Percentiles rank a stretch among this genome's conserved stretches.
These are phyloP conservation scores for Tiliacea aurago DNA, from an alignment of 2,888 invertebrate species.

Conservation along the genomic window DNA sequence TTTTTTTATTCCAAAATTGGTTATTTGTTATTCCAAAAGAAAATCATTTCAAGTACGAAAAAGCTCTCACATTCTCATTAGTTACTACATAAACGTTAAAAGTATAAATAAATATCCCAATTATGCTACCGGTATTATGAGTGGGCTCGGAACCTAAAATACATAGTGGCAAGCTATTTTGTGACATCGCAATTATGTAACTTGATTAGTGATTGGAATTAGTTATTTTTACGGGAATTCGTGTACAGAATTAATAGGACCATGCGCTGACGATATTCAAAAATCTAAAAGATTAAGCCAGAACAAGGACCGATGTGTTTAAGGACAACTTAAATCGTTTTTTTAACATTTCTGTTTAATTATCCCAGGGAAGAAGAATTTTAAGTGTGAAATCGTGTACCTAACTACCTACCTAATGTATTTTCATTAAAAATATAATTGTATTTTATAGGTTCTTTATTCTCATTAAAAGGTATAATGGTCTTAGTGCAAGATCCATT, in stretches of 20 bases:
- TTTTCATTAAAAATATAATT: constrained; percentile 53
- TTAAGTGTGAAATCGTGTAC: neutral
- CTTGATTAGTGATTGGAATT: constrained; percentile 2
- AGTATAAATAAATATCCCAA: constrained; percentile 19
- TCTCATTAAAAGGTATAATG: constrained; percentile 34
- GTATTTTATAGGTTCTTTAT: constrained; percentile 47
- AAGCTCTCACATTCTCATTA: neutral
- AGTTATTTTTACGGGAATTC: neutral
- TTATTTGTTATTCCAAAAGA: neutral
- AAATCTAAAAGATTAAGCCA: too few relatives aligned
- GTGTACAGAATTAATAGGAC: neutral
- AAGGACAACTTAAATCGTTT: neutral
- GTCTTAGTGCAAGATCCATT: constrained; percentile 33
- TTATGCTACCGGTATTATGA: neutral
- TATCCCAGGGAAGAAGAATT: neutral
- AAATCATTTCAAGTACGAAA: neutral
- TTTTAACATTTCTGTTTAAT: constrained; percentile 5
- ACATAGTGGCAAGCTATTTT: neutral
- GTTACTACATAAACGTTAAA: neutral
- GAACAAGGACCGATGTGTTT: neutral
- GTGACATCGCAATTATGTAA: constrained; percentile 2
- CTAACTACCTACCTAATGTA: neutral
- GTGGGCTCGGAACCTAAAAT: neutral
- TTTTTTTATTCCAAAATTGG: too few relatives aligned
- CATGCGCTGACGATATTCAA: too few relatives aligned